Conservation (phyloP, 2,888 invertebrate genomes). For the Junonia oenone region DNA sequence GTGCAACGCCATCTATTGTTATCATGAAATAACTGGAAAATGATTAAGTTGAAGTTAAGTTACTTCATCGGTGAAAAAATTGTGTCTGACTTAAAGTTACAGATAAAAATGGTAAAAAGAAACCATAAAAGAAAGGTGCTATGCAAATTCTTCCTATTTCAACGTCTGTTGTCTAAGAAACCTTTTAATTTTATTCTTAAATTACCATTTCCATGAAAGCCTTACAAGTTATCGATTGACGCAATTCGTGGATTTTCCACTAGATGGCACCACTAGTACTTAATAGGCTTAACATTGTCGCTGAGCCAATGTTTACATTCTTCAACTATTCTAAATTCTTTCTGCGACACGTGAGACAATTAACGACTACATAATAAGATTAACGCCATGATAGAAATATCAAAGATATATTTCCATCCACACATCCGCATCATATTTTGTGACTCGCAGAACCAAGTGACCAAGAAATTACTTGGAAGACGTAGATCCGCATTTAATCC, state of each 20-base stretch:
- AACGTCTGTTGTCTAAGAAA: too few species aligned
- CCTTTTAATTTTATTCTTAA: neutral
- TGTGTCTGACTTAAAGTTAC: neutral
- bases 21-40: conserved; percentile 15
- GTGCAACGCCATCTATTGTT: conserved; percentile 44
- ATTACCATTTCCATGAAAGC: conserved; percentile 1
- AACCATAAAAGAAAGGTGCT: too few species aligned
- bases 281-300: conserved; percentile 29
- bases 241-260: conserved; percentile 13
- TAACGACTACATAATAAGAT: conserved; percentile 13
- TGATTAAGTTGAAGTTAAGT: conserved; percentile 7
- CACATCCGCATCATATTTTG: conserved; percentile 17
- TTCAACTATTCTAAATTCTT: conserved; percentile 8
- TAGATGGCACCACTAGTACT: conserved; percentile 39
- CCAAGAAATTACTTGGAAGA: conserved; percentile 13
- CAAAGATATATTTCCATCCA: conserved; percentile 14
- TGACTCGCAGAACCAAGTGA: too few species aligned
- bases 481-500: conserved; percentile 14
- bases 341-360: conserved; percentile 1
- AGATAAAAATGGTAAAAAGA: neutral
- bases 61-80: neutral
- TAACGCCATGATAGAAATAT: conserved; percentile 13
- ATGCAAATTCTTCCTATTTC: too few species aligned
- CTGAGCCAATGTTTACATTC: conserved; percentile 19
- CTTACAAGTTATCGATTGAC: conserved; percentile 6